Percentiles rank a stretch among this genome's conserved stretches.
Conservation (phyloP, 1,140 invertebrate species). For the Penaeus japonicus region DNA sequence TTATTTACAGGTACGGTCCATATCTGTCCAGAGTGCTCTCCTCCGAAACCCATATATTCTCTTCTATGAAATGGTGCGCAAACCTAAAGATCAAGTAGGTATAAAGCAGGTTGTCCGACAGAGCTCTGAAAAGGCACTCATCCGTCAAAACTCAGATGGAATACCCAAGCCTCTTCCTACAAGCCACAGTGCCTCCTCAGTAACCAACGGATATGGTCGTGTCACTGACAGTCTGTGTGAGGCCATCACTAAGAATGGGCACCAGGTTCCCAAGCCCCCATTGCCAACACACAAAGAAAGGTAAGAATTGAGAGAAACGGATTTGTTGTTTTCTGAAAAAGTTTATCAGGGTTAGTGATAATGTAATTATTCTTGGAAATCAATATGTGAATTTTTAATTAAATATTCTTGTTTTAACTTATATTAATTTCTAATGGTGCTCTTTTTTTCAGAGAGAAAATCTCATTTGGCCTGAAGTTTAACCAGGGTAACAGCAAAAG, state of each 20-base stretch:
- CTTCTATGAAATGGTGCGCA: conserved; percentile 79
- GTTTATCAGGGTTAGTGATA: too few relatives aligned
- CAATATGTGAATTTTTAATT: too few relatives aligned
- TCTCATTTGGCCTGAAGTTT: conserved; percentile 47
- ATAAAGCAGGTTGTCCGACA: conserved; percentile 39
- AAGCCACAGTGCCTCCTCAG: conserved; percentile 44
- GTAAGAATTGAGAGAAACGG: neutral
- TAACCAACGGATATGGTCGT: conserved; percentile 37
- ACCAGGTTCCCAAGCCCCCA: neutral
- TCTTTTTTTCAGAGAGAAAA: conserved; percentile 41
- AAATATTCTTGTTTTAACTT: too few relatives aligned
- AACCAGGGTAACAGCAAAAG: neutral
- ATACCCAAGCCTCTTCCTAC: conserved; percentile 28
- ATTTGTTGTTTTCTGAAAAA: too few relatives aligned
- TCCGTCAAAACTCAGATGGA: conserved; percentile 35
- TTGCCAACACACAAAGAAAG: conserved; percentile 36
- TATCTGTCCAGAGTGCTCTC: conserved; percentile 77
- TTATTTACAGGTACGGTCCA: conserved; percentile 72
- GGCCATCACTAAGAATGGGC: neutral
- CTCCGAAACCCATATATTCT: conserved; percentile 88
- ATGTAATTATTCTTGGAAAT: too few relatives aligned
- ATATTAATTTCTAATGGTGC: neutral
- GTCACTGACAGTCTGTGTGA: conserved; percentile 17
- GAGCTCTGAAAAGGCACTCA: conserved; percentile 41
- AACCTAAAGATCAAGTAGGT: neutral